Conservation (phyloP, 2,113 vertebrate genomes). For the Megaleporinus macrocephalus region DNA sequence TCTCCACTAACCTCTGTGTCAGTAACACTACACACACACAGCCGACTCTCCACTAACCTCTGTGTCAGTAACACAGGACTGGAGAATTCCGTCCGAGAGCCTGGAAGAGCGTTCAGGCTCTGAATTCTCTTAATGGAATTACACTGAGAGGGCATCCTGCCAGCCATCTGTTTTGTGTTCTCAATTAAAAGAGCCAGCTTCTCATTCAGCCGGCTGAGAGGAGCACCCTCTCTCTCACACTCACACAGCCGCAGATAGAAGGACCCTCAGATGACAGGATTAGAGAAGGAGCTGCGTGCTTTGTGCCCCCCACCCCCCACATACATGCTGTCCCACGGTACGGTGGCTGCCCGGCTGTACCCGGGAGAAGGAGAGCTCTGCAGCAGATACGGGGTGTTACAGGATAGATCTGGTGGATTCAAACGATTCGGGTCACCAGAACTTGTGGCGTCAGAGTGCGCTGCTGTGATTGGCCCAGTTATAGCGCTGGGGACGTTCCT, state of each 20-base stretch:
- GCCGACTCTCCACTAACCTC: no score
- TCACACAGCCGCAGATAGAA: background rate
- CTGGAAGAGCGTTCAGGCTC: slow-evolving; percentile 27
- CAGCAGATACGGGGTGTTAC: background rate
- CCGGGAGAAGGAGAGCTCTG: background rate
- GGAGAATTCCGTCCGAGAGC: slow-evolving; percentile 5
- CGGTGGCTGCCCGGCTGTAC: background rate
- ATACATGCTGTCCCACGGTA: background rate
- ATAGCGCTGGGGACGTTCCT: no score
- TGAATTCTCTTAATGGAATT: slow-evolving; percentile 49
- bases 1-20: no score
- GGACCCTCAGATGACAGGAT: slow-evolving; percentile 2
- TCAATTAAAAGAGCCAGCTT: slow-evolving; percentile 49
- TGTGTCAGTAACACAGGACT: no score
- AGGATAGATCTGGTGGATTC: no score
- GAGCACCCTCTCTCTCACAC: slow-evolving; percentile 13
- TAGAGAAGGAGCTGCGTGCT: background rate
- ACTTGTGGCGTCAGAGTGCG: no score
- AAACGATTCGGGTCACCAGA: no score
- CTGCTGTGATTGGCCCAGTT: no score
- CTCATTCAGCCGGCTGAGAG: slow-evolving; percentile 43
- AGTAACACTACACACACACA: no score
- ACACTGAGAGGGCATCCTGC: slow-evolving; percentile 36
- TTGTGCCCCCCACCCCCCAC: background rate
- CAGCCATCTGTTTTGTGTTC: slow-evolving; percentile 56